Base-by-base conservation (phyloP, 2,888 invertebrate species). In the Luperina testacea region DNA sequence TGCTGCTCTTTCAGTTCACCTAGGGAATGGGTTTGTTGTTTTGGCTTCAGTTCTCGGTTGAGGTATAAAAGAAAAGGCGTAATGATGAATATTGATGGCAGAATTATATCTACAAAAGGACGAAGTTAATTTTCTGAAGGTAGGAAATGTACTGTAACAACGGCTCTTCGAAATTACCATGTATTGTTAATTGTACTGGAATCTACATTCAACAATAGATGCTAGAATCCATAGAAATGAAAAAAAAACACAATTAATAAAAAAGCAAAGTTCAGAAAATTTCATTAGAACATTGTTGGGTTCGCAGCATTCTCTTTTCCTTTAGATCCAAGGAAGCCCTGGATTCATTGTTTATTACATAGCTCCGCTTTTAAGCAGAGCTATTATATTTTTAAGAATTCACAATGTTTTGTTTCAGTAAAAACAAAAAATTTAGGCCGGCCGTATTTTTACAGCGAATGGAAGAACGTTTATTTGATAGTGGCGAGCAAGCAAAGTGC, bases 351-450 rank as follows among this genome's bases (percentile, higher is more conserved):
- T 27, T 61, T 61, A 27, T 61, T 27, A 61, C 15, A 61, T 27
- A 15, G 59, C 59, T 59, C n/a, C 13, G 59, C 59, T 59, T n/a
- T n/a, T 59, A n/a, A 83, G n/a, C 77, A 59, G 65, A 57, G 51
- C 77, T 78, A 83, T 78, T 81, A 78, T 87, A 78, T 85, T 83
- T 45, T 68, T 64, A 78, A 72, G 72, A 87, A 82, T 80, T 77
- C 79, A 65, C 72, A 69, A 85, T 85, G 79, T 84, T 84, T 88
- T 82, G 78, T 75, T 81, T 64, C 77, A 76, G 82, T 88, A 81
- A 78, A 59, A 70, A 81, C 67, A 80, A 85, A 80, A 85, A 88
- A 85, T 86, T 79, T 84, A 75, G 79, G 83, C 72, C 85, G 74
- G 78, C 74, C 38, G 80, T 75, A 82, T 75, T 86, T 84, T 83